Evolutionary conservation across 2,113 vertebrate species (phyloP), one percentile per base, ranked within the genome.

Genomic region (Heliornis fulica): DNA sequence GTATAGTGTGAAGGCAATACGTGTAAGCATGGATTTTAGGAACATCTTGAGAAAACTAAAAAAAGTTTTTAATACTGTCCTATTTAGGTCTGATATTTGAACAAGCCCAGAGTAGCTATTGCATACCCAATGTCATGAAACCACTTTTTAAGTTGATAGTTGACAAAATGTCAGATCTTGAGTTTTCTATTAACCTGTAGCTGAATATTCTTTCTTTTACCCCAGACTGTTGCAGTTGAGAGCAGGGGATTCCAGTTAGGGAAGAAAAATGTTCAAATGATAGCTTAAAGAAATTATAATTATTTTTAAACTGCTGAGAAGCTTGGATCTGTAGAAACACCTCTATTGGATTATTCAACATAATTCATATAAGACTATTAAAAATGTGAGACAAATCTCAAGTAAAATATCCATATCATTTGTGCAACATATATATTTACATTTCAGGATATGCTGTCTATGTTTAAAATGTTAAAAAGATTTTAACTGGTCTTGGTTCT

Each of bases 1-100:
- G 6, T 21, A 20, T 38, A 26, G 4, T 14, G 28, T 23, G 32
- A 31, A 48, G 25, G 41, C 8, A 22, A n/a, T 15, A 36, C 0
- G 0, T 21, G 4, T 16, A 61, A 57, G 28, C 9, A 34, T 26
- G 20, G 57, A 59, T 78, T 89, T 90, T 77, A 56, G 13, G 28
- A 88, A 76, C 6, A 63, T 29, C 11, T 77, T 25, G 43, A 53
- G n/a, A 71, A 15, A 7, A 5, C 36, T 3, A 74, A 32, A 32
- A 61, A 81, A 7, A 57, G 1, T 28, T 68, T 50, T 15, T n/a
- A 11, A 29, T 46, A 34, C 3, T 31, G 3, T 81, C 7, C 11
- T 51, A 74, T 32, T 38, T 59, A 59, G 13, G 28, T 56, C 11
- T 81, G 8, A 54, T 54, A 70, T 23, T 40, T 59, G 16, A 83